These are phyloP conservation scores for Trematocara variabile DNA, from an alignment of 2,113 vertebrate genomes.

Conservation along the genomic window DNA sequence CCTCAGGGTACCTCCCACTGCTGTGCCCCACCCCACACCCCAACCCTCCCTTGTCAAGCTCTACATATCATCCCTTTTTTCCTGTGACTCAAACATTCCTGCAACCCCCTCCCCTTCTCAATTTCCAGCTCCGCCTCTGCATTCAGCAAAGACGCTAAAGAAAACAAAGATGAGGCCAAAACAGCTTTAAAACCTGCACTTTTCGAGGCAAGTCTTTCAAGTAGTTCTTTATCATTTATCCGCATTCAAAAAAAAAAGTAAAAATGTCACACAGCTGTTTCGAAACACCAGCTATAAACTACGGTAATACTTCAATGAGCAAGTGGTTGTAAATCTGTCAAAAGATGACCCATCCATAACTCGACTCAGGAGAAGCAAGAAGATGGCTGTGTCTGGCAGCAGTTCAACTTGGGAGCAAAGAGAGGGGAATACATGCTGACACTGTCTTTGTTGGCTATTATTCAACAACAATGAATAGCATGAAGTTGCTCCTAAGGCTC, in stretches of 20 bases:
- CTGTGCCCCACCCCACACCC: conserved; percentile 11
- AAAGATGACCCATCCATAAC: conserved; percentile 3
- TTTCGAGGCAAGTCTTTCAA: neutral
- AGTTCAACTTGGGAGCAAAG: conserved; percentile 33
- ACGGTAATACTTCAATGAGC: conserved; percentile 4
- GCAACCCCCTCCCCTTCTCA: conserved; percentile 10
- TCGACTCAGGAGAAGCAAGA: conserved; percentile 15
- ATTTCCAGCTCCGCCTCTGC: conserved; percentile 18
- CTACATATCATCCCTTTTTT: conserved; percentile 49
- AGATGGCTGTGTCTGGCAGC: conserved; percentile 22
- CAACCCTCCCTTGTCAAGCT: conserved; percentile 44
- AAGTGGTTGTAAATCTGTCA: conserved; percentile 4
- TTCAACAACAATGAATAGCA: conserved; percentile 51
- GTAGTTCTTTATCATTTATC: neutral
- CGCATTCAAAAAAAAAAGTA: neutral
- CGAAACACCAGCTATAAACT: neutral
- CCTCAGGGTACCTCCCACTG: conserved; percentile 57
- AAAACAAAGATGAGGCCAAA: conserved; percentile 35
- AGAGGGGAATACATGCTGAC: conserved; percentile 49
- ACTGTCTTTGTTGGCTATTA: conserved; percentile 55
- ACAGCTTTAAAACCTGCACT: neutral
- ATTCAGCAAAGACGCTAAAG: conserved; percentile 32
- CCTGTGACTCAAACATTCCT: conserved; percentile 55
- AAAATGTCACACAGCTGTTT: neutral
- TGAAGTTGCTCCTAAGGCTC: conserved; percentile 32